Conservation (phyloP, 2,888 invertebrate genomes). For the Diploptera punctata region DNA sequence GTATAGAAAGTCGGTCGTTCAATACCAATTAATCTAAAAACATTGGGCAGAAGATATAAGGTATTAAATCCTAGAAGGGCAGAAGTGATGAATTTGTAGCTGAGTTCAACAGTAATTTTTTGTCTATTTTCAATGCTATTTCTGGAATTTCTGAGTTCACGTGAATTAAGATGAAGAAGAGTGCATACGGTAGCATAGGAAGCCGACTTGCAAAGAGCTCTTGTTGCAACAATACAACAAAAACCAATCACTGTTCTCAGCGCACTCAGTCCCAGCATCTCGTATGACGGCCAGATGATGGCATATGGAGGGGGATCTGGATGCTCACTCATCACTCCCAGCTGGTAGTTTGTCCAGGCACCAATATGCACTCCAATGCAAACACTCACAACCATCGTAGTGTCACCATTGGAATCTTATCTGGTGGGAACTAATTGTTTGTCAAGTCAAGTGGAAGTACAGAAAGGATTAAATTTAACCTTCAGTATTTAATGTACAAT, state of each 20-base stretch:
- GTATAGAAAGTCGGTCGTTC: slow-evolving; percentile 85
- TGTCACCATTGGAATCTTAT: slow-evolving; percentile 85
- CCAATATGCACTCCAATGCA: slow-evolving; percentile 80
- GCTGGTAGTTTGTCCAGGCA: slow-evolving; percentile 84
- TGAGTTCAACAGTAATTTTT: slow-evolving; percentile 77
- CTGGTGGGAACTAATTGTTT: no score
- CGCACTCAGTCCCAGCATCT: slow-evolving; percentile 68
- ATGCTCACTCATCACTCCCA: slow-evolving; percentile 69
- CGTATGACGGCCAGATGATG: slow-evolving; percentile 79
- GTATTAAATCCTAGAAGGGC: slow-evolving; percentile 81
- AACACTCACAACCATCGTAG: slow-evolving; percentile 85
- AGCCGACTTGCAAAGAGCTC: slow-evolving; percentile 70
- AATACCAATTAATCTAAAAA: slow-evolving; percentile 77
- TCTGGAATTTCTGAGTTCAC: slow-evolving; percentile 68
- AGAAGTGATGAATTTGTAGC: slow-evolving; percentile 84
- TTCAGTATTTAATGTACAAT: no score
- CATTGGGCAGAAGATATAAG: slow-evolving; percentile 76
- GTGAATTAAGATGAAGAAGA: slow-evolving; percentile 69
- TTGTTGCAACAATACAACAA: slow-evolving; percentile 71
- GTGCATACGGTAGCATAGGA: slow-evolving; percentile 75
- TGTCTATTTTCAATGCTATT: slow-evolving; percentile 67
- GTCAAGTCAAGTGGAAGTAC: no score
- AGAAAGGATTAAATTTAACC: no score
- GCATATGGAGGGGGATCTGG: slow-evolving; percentile 72
- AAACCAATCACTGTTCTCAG: slow-evolving; percentile 79